These are phyloP conservation scores for Nannoperca obscura DNA, from an alignment of 2,797 vertebrate species.

Conservation along the genomic window DNA sequence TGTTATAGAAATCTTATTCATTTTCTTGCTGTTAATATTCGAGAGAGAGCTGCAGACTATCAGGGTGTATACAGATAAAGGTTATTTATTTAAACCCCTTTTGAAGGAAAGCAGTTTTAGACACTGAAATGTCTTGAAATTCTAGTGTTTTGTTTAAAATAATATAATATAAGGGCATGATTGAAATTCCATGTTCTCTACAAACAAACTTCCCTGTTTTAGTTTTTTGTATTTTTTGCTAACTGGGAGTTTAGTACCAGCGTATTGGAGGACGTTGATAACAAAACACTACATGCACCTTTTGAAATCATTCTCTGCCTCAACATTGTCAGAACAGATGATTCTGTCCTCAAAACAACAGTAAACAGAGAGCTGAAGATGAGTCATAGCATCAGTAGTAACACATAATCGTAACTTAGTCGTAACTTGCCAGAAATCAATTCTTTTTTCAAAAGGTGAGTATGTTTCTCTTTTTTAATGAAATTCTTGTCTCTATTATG, in stretches of 20 bases:
- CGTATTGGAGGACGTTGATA: not conserved
- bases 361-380: constrained; percentile 2
- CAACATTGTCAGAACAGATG: not conserved
- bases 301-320: not conserved
- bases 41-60: not conserved
- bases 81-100: not conserved
- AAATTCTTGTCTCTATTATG: constrained; percentile 14
- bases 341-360: not conserved
- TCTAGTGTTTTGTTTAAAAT: not conserved
- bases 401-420: constrained; percentile 14
- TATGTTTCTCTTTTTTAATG: not conserved
- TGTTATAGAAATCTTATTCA: constrained; percentile 12
- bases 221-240: not conserved
- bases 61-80: not conserved
- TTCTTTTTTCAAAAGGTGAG: not conserved
- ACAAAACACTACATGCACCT: not conserved
- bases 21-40: constrained; percentile 26
- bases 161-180: not conserved
- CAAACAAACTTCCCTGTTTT: not conserved
- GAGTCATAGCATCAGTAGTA: constrained; percentile 23
- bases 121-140: constrained; percentile 1
- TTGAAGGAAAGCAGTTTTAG: not conserved
- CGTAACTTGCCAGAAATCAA: constrained; percentile 7
- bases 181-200: not conserved
- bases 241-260: not conserved